A percentile compares a stretch with the other conserved stretches of the same genome.
Evolutionary conservation across 2,797 vertebrate genomes (phyloP).

Genomic region (Delichon dasypus): DNA sequence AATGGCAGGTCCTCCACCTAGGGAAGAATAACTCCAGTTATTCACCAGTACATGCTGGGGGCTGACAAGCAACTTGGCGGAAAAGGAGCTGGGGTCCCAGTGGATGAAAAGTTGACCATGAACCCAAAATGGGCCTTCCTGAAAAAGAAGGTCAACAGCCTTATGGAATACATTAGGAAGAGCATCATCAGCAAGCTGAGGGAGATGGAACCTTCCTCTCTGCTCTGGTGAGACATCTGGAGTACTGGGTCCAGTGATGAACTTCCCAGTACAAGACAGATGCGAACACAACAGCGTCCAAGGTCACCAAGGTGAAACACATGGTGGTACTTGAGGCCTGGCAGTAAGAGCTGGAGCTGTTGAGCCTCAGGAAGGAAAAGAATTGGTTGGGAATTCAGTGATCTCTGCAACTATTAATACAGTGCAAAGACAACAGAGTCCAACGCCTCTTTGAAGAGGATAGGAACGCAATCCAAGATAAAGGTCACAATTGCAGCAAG

Average conservation of each 20-base stretch:
- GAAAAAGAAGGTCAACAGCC: not conserved
- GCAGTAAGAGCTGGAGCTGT: not conserved
- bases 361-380: not conserved
- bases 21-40: not conserved
- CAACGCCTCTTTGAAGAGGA: not conserved
- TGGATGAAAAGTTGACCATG: accelerated
- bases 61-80: not conserved
- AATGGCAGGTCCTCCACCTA: not conserved
- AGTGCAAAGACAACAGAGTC: not conserved
- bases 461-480: not conserved
- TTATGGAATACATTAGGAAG: not conserved
- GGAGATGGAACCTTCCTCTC: not conserved
- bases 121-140: not conserved
- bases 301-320: not conserved
- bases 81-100: not conserved
- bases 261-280: not conserved
- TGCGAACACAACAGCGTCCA: not conserved
- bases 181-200: not conserved
- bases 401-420: not conserved
- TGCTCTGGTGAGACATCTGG: not conserved
- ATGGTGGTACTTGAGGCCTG: accelerated
- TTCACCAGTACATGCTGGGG: not conserved
- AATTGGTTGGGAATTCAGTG: accelerated
- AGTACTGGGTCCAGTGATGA: not conserved
- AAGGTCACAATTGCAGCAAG: not conserved